Conservation (phyloP, 2,888 invertebrate species). For the Cactoblastis cactorum region DNA sequence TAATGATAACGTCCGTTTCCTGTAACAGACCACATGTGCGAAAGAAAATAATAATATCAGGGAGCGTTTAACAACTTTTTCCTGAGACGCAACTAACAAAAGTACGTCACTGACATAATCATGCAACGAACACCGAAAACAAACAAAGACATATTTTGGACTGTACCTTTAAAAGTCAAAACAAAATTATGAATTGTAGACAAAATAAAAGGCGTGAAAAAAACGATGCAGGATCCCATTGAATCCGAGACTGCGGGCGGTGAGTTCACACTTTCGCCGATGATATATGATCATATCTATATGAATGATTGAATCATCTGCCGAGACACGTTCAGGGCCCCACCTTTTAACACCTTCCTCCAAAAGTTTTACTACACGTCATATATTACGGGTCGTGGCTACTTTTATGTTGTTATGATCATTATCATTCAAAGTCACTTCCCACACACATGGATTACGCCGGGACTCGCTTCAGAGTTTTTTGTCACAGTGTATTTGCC, state of each 20-base stretch:
- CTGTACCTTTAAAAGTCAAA: constrained; percentile 35
- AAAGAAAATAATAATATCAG: constrained; percentile 25
- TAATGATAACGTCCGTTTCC: constrained; percentile 34
- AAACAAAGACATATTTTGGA: constrained; percentile 35
- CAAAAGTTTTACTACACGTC: constrained; percentile 72
- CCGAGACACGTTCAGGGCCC: constrained; percentile 66
- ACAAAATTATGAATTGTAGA: constrained; percentile 52
- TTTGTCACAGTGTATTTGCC: constrained; percentile 26
- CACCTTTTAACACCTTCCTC: constrained; percentile 76
- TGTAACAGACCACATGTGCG: constrained; percentile 36
- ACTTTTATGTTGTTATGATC: constrained; percentile 75
- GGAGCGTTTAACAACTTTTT: not conserved
- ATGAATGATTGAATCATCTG: constrained; percentile 77
- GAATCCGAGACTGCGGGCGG: constrained; percentile 43
- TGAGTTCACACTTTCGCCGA: constrained; percentile 70
- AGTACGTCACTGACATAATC: constrained; percentile 26
- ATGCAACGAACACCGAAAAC: constrained; percentile 31
- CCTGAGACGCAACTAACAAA: not conserved
- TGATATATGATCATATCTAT: constrained; percentile 74
- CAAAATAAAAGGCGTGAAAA: constrained; percentile 54
- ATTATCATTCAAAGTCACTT: constrained; percentile 74
- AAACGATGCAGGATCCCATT: constrained; percentile 54
- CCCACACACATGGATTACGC: constrained; percentile 55
- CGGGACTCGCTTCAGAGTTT: constrained; percentile 33
- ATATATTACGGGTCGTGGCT: constrained; percentile 69